Percentiles rank a stretch among this genome's conserved stretches.
Evolutionary conservation across 2,888 invertebrate genomes (phyloP).

Genomic region (Dicyrtomina minuta): DNA sequence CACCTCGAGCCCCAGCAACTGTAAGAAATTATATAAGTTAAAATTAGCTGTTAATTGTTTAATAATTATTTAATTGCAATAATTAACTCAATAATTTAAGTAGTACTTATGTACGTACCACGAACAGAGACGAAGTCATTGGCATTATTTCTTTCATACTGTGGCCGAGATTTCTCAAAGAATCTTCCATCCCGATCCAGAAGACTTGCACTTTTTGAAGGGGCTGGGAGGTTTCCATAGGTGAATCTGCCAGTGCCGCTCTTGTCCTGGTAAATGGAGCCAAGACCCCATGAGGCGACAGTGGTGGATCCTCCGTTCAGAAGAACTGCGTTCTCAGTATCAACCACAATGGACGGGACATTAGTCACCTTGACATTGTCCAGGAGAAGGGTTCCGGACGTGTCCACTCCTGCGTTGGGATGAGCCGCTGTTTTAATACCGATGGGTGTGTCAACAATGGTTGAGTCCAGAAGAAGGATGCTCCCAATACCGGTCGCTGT

Average conservation of each 20-base stretch:
- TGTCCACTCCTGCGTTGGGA: slow-evolving; percentile 32
- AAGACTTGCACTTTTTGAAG: slow-evolving; percentile 36
- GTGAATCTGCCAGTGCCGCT: slow-evolving; percentile 38
- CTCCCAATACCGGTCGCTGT: slow-evolving; percentile 34
- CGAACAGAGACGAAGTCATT: slow-evolving; percentile 43
- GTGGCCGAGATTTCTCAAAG: slow-evolving; percentile 44
- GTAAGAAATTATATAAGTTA: background rate
- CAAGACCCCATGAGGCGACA: slow-evolving; percentile 42
- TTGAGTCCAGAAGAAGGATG: slow-evolving; percentile 42
- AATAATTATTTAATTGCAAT: background rate
- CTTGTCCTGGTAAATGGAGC: slow-evolving; percentile 42
- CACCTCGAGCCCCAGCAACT: slow-evolving; percentile 45
- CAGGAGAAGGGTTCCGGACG: slow-evolving; percentile 45
- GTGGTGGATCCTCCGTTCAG: slow-evolving; percentile 36
- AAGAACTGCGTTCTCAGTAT: slow-evolving; percentile 10
- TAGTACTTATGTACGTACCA: slow-evolving; percentile 29
- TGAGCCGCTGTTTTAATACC: slow-evolving; percentile 35
- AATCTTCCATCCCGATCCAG: slow-evolving; percentile 44
- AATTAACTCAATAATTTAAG: background rate
- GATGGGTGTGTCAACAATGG: slow-evolving; percentile 36
- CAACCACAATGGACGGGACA: slow-evolving; percentile 30
- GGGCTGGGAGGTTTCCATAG: slow-evolving; percentile 30
- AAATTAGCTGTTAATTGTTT: background rate
- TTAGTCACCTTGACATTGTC: slow-evolving; percentile 43
- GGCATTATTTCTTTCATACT: slow-evolving; percentile 38